Evolutionary conservation across 1,140 invertebrate species (phyloP).

Genomic region (Cotesia glomerata): DNA sequence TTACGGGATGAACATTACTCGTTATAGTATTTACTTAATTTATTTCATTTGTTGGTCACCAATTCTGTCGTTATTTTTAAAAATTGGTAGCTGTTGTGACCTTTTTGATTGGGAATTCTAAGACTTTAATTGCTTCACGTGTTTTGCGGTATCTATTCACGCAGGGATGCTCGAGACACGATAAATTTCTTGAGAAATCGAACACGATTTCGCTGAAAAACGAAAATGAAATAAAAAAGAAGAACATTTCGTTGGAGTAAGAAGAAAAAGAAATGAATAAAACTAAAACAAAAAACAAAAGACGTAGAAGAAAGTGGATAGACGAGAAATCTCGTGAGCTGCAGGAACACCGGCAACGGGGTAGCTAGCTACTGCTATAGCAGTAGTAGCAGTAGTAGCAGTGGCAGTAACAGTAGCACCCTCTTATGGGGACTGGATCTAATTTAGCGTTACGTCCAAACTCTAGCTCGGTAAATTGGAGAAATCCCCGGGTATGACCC

Average conservation of each 20-base stretch:
- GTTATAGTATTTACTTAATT: no score
- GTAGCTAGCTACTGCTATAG: no score
- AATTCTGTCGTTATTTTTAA: no score
- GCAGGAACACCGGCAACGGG: not conserved
- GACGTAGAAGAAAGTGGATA: not conserved
- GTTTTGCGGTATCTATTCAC: constrained; percentile 10
- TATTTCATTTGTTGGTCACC: no score
- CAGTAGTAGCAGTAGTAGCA: no score
- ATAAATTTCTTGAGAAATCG: constrained; percentile 26
- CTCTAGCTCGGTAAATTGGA: constrained; percentile 30
- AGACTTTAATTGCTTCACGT: constrained; percentile 23
- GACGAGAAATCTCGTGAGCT: constrained; percentile 22
- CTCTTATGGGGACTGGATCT: constrained; percentile 31
- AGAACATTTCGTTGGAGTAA: not conserved
- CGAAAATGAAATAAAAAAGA: not conserved
- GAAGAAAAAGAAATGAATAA: not conserved
- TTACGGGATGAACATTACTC: no score
- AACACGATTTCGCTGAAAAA: constrained; percentile 14
- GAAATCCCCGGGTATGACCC: constrained; percentile 11
- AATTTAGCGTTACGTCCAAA: constrained; percentile 33
- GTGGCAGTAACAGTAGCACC: not conserved
- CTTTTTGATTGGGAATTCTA: not conserved
- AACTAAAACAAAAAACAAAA: not conserved
- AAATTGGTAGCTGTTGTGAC: no score
- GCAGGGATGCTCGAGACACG: not conserved